Evolutionary conservation across 2,797 vertebrate genomes (phyloP), one percentile per base, ranked within the genome.

Genomic region (Capromys pilorides): DNA sequence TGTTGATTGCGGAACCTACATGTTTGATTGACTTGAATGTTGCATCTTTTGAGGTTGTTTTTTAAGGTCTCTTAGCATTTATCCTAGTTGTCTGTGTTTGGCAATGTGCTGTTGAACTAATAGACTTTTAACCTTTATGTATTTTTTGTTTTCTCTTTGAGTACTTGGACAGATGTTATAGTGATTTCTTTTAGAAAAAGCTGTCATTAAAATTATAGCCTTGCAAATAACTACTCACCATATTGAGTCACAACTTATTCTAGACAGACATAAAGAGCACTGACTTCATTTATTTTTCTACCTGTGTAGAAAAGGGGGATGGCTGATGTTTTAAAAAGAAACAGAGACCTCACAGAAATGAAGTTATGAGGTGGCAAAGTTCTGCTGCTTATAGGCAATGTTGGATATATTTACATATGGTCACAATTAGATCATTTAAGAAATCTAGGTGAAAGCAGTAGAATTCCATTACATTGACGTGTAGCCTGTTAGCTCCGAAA

Each of bases 161-260:
- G 92, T 95, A 93, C 91, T 97, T 94, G 90, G 94, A 93, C 71
- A 96, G 87, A 91, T 75, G 36, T 95, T 96, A 85, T 94, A 95
- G 95, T 83, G 94, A 64, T 94, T 97, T 97, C 95, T 96, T 96
- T 96, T 96, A 97, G 96, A 93, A 97, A 96, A 97, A 96, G 96
- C 94, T 97, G 96, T 97, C 94, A 97, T 97, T 97, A 96, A 96
- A 97, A 94, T 95, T 96, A 95, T 95, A 97, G 97, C 96, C 96
- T 97, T 97, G 96, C 94, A 95, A 97, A 96, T 95, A 97, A 97
- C 93, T 75, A 92, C 67, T 97, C 93, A 94, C 69, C 1, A 64
- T 96, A 86, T 88, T 96, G 97, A 96, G 96, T 97, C 95, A 84
- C 88, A 75, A 91, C 95, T 96, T 96, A 94, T 96, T 97, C 93